Evolutionary conservation across 2,888 invertebrate species (phyloP), one percentile per base, ranked within the genome.

Genomic region (Lucinisca nassula): DNA sequence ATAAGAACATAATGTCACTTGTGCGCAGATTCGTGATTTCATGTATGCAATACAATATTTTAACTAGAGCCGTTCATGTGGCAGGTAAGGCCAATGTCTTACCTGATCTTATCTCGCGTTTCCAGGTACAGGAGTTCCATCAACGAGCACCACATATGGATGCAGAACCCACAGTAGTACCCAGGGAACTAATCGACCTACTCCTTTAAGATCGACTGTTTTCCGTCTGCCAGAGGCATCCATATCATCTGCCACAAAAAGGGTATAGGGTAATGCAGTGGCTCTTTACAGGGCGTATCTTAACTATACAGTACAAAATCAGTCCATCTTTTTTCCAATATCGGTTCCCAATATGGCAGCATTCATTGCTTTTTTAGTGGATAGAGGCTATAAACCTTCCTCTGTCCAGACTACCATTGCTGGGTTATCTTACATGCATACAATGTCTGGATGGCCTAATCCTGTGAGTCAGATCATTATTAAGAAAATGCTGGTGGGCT

Each of bases 91-190:
- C 61, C 0, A 91, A 84, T 58, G 17, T 80, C 40, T 84, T 85
- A 78, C 82, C 84, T n/a, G 89, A 85, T 27, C 61, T 80, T 30
- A 76, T 89, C 49, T 84, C 84, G 38, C 87, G 85, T 78, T 88
- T 84, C 35, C 84, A 90, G 88, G 75, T 90, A 24, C 37, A 67
- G 2, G 67, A 82, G 51, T 84, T 89, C 51, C 72, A 55, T 24
- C 14, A 24, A 12, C 24, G 75, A 14, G 83, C 82, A 14, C 85
- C 87, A 72, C 51, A 73, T 61, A 75, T 73, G 70, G 80, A 83
- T 77, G 12, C 17, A 75, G 21, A 49, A 21, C 74, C 76, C 3
- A 78, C 72, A 6, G 6, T 30, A 0, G 45, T 88, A 12, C 82
- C 82, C 35, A 70, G 49, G 24, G 27, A 61, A 8, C 61, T 83